Conservation (phyloP, 2,113 vertebrate genomes). For the Halichoeres trimaculatus region DNA sequence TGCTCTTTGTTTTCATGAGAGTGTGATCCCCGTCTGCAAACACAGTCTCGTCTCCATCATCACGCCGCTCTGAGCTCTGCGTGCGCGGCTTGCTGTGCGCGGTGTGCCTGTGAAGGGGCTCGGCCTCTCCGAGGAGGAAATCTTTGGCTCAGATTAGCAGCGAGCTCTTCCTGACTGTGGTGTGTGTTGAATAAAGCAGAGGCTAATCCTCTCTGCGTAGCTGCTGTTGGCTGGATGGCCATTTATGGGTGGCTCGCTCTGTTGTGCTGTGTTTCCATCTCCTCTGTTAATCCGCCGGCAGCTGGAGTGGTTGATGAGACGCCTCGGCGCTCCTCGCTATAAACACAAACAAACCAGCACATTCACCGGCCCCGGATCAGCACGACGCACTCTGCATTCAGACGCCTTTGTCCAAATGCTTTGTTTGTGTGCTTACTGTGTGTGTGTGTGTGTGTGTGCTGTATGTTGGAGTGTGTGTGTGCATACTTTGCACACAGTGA, state of each 20-base stretch:
- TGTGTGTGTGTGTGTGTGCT: constrained; percentile 22
- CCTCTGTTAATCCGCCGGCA: constrained; percentile 68
- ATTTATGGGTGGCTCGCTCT: constrained; percentile 68
- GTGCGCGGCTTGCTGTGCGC: too few species aligned
- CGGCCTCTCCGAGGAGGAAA: constrained; percentile 19
- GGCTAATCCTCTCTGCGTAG: constrained; percentile 68
- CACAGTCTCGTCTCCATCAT: constrained; percentile 30
- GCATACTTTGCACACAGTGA: constrained; percentile 29
- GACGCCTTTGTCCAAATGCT: not conserved
- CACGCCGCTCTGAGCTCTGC: constrained; percentile 21
- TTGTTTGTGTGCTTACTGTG: not conserved
- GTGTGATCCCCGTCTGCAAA: constrained; percentile 1
- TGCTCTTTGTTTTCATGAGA: constrained; percentile 12
- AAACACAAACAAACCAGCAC: constrained; percentile 56
- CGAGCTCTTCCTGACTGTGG: constrained; percentile 40
- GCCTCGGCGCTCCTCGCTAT: constrained; percentile 41
- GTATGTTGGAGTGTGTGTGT: constrained; percentile 16
- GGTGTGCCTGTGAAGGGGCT: too few species aligned
- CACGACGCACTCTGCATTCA: constrained; percentile 17
- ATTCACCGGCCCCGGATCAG: constrained; percentile 40
- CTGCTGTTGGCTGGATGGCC: constrained; percentile 64
- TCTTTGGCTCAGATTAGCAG: constrained; percentile 57
- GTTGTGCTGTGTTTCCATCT: constrained; percentile 63
- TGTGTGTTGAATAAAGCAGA: constrained; percentile 59
- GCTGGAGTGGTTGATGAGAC: constrained; percentile 67